Evolutionary conservation across 2,113 vertebrate genomes (phyloP).

Genomic region (Verasper variegatus): DNA sequence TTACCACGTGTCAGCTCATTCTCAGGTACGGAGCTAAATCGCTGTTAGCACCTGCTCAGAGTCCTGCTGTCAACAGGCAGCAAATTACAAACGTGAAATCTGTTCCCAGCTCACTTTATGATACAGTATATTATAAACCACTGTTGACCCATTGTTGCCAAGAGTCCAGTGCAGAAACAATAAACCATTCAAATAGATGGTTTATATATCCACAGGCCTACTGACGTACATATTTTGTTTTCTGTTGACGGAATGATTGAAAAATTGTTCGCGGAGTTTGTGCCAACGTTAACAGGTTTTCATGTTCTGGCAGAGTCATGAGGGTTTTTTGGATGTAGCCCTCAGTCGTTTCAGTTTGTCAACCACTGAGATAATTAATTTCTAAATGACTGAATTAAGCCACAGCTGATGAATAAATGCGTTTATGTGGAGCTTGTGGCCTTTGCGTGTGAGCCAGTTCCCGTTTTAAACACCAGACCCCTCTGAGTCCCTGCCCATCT

Average conservation of each 20-base stretch:
- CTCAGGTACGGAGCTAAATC: no score
- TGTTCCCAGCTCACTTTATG: no score
- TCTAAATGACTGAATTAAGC: constrained; percentile 22
- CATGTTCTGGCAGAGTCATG: background rate
- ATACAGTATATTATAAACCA: no score
- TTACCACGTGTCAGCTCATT: background rate
- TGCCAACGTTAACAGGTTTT: background rate
- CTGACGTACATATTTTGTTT: background rate
- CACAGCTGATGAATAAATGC: constrained; percentile 17
- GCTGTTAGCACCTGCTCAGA: no score
- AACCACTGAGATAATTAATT: constrained; percentile 15
- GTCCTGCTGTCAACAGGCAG: no score
- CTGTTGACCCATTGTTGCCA: no score
- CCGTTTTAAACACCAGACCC: constrained; percentile 42
- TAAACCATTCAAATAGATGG: no score
- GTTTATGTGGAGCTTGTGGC: constrained; percentile 26
- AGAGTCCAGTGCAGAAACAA: no score
- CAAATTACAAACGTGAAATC: no score
- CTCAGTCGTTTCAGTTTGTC: background rate
- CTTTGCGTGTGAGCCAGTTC: constrained; percentile 35
- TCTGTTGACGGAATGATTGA: background rate
- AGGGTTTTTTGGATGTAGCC: background rate
- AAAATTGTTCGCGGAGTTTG: background rate
- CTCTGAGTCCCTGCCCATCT: constrained; percentile 31
- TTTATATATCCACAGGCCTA: no score